Base-by-base conservation (phyloP, 2,888 invertebrate species). In the Graphium colonna region DNA sequence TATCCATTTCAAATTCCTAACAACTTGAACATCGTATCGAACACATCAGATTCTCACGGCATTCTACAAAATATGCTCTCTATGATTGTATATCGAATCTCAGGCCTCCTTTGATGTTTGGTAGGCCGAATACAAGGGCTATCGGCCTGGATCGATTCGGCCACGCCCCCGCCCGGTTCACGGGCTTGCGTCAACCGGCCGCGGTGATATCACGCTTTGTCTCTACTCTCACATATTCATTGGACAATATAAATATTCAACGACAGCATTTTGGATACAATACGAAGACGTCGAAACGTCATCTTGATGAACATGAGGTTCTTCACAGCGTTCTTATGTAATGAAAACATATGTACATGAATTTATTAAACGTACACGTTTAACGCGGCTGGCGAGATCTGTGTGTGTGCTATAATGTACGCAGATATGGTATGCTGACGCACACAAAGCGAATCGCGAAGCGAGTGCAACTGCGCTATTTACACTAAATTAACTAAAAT, bases 71-170 rank as follows among this genome's bases (percentile, higher is more conserved):
- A n/a, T n/a, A n/a, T n/a, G n/a, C n/a, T n/a, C n/a, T n/a, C n/a
- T n/a, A n/a, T n/a, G n/a, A n/a, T n/a, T n/a, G n/a, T n/a, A 79
- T 82, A 80, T 73, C 73, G 72, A 71, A 65, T 65, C 77, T 78
- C 71, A 77, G 75, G 77, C 76, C 31, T 58, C 56, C 66, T 76
- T 75, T 73, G 72, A 76, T 77, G 79, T 80, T 82, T 75, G 77
- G 79, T 81, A 74, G 81, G 83, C 83, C n/a, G n/a, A 84, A 82
- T 82, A 84, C 84, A 82, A 79, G 59, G 64, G 75, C 74, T 75
- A 73, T 73, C 70, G 61, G 63, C 59, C 59, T 64, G 67, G 69
- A 71, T 73, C 71, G 72, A 69, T 49, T 66, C 65, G 67, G 64
- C 68, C 64, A 73, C 78, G 78, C 79, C 75, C 13, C 65, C 64